A percentile compares a stretch with the other conserved stretches of the same genome.
Evolutionary conservation across 2,113 vertebrate genomes (phyloP).

Genomic region (Sebastes schlegelii): DNA sequence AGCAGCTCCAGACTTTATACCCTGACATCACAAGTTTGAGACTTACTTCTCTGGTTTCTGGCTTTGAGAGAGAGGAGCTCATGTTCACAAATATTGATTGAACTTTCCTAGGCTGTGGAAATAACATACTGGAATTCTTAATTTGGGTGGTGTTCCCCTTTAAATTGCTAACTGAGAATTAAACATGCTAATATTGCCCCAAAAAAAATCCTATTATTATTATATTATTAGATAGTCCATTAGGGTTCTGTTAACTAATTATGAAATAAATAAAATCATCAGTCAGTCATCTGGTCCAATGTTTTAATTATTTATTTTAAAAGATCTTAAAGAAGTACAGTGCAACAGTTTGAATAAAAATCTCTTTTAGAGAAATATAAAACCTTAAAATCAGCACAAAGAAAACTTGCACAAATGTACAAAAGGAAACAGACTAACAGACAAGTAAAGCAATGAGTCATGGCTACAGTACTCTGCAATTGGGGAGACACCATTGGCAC

Average conservation of each 20-base stretch:
- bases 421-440: neutral
- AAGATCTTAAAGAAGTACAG: neutral
- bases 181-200: neutral
- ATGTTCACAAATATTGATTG: no score
- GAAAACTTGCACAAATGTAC: neutral
- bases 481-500: neutral
- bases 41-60: no score
- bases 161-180: constrained; percentile 38
- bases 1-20: no score
- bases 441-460: neutral
- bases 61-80: no score
- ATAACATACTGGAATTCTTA: no score
- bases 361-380: constrained; percentile 19
- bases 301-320: constrained; percentile 32
- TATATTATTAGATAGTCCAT: neutral
- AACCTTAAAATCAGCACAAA: neutral
- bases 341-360: constrained; percentile 6
- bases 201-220: neutral
- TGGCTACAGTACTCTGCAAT: neutral
- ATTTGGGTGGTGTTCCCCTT: no score
- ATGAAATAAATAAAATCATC: constrained; percentile 53
- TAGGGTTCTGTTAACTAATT: constrained; percentile 3
- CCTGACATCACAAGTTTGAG: no score
- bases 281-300: neutral
- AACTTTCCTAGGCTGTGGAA: no score